These are phyloP conservation scores for Drosophila anomelani DNA, from an alignment of 2,888 invertebrate species.

Conservation along the genomic window DNA sequence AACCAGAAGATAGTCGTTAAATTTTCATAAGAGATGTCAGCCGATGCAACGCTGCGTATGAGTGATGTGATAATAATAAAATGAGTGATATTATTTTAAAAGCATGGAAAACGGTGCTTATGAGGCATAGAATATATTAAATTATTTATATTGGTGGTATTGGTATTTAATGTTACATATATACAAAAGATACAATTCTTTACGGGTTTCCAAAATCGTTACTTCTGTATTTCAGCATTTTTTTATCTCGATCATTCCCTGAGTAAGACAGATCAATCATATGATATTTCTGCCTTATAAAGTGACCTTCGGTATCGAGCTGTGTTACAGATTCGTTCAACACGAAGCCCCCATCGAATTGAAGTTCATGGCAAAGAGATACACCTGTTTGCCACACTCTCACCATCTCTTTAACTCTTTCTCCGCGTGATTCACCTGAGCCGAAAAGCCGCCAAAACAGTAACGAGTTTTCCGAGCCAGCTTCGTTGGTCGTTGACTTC, in stretches of 20 bases:
- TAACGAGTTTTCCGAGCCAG: conserved; percentile 44
- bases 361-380: conserved; percentile 32
- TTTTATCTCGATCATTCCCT: background rate
- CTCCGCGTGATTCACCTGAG: conserved; percentile 23
- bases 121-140: no score
- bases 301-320: conserved; percentile 17
- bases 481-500: conserved; percentile 50
- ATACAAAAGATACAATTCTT: no score
- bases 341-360: conserved; percentile 15
- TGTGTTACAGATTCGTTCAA: conserved; percentile 17
- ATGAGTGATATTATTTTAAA: background rate
- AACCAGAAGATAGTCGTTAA: background rate
- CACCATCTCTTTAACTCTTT: conserved; percentile 23
- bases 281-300: background rate
- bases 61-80: background rate
- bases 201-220: background rate
- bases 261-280: background rate
- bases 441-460: conserved; percentile 28
- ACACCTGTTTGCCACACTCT: conserved; percentile 5
- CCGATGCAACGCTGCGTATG: background rate
- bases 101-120: background rate
- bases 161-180: no score
- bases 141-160: no score
- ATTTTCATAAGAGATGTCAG: conserved; percentile 1
- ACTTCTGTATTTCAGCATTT: background rate